A percentile compares a stretch with the other conserved stretches of the same genome.
Evolutionary conservation across 2,113 vertebrate genomes (phyloP).

Genomic region (Heliornis fulica): DNA sequence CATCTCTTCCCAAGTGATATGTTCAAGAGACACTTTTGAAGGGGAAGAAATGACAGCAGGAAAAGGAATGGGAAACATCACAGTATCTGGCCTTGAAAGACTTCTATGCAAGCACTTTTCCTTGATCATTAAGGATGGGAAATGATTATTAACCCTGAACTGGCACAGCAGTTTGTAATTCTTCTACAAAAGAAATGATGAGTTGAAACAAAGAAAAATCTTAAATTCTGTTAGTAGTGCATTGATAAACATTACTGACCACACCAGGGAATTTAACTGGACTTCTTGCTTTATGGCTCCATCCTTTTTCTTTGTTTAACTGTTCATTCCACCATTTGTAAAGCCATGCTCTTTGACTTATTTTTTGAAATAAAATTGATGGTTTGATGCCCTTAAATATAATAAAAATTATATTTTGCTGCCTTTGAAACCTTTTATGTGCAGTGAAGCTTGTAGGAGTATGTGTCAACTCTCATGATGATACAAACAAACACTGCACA

Average conservation of each 20-base stretch:
- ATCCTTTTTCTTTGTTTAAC: not conserved
- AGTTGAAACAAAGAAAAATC: not conserved
- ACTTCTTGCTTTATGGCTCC: not conserved
- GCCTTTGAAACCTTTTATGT: too few relatives aligned
- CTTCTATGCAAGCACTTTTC: not conserved
- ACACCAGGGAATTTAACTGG: not conserved
- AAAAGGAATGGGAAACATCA: not conserved
- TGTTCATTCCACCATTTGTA: not conserved
- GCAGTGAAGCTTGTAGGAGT: not conserved
- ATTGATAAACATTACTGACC: not conserved
- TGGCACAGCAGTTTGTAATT: not conserved
- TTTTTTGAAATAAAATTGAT: slow-evolving; percentile 6
- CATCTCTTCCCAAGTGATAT: not conserved
- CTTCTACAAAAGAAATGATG: not conserved
- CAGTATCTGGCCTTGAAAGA: not conserved
- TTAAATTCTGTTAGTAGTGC: not conserved
- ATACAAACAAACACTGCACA: slow-evolving; percentile 13
- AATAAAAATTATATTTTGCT: too few relatives aligned
- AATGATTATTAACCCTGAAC: not conserved
- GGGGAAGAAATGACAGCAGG: not conserved
- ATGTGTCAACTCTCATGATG: not conserved
- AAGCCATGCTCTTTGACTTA: not conserved
- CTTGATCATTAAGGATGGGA: not conserved
- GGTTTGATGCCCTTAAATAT: not conserved
- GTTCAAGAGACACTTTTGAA: not conserved